phyloP scores from a whole-genome alignment of 2,888 invertebrate genomes.

The Ectemnius continuus region DNA sequence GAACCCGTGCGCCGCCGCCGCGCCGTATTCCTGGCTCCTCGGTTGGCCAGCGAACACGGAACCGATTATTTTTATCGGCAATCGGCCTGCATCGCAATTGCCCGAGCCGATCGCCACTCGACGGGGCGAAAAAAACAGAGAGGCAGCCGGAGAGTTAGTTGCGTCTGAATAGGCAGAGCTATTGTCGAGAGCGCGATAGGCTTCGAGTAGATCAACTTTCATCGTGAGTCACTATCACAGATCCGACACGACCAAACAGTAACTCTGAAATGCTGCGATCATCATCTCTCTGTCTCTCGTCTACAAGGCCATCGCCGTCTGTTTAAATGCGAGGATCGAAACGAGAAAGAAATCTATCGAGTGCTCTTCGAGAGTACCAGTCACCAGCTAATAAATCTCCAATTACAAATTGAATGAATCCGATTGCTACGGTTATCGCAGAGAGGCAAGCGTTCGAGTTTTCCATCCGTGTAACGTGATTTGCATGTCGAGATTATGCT shows the following conservation, averaged over 20 bases:
- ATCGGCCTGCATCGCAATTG: no score
- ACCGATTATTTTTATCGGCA: not conserved
- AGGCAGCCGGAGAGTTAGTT: no score
- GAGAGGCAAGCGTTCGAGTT: no score
- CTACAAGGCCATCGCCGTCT: constrained; percentile 16
- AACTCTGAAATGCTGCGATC: constrained; percentile 20
- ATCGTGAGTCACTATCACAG: constrained; percentile 26
- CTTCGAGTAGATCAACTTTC: constrained; percentile 6
- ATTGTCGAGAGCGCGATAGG: not conserved
- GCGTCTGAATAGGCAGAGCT: not conserved
- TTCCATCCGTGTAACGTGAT: no score
- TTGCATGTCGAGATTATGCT: no score
- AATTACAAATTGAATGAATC: not conserved
- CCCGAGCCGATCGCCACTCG: no score
- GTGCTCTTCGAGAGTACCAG: no score
- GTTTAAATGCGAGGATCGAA: constrained; percentile 10
- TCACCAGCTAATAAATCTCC: no score
- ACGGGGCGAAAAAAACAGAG: no score
- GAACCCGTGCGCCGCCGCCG: constrained; percentile 14
- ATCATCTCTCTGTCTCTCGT: constrained; percentile 12
- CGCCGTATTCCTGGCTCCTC: no score
- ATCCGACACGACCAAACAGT: constrained; percentile 9
- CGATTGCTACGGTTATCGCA: constrained; percentile 1
- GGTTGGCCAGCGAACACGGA: not conserved
- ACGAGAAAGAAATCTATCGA: not conserved